These are phyloP conservation scores for Monoplex corrugatus DNA, from an alignment of 2,888 invertebrate genomes.

Conservation along the genomic window DNA sequence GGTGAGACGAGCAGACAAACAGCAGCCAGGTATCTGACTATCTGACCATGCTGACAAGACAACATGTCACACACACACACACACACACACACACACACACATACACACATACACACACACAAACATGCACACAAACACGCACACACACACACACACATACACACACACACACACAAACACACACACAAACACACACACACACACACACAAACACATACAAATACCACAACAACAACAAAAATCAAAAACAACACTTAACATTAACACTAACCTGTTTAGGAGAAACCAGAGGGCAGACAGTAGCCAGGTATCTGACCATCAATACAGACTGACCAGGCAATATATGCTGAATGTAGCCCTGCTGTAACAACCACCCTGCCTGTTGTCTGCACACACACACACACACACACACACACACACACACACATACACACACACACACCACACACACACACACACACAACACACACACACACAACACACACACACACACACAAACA, in stretches of 20 bases:
- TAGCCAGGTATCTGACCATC: slow-evolving; percentile 90
- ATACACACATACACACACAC: background rate
- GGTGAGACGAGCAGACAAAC: no score
- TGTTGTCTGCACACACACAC: slow-evolving; percentile 86
- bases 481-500: slow-evolving; percentile 14
- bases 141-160: background rate
- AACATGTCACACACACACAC: no score
- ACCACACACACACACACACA: background rate
- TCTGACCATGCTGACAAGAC: no score
- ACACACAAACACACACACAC: no score
- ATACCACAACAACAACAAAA: no score
- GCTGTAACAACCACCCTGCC: slow-evolving; percentile 97
- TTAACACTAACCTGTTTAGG: slow-evolving; percentile 67
- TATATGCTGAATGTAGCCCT: slow-evolving; percentile 94
- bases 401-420: background rate
- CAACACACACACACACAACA: slow-evolving; percentile 14
- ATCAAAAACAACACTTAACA: no score
- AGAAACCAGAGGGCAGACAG: slow-evolving; percentile 87
- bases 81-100: background rate
- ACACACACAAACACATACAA: no score
- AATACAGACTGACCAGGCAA: slow-evolving; percentile 91
- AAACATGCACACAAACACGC: background rate
- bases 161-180: background rate
- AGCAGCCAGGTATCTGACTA: no score
- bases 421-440: background rate